Base-by-base conservation (phyloP, 2,797 vertebrate genomes). In the Danio albolineatus region DNA sequence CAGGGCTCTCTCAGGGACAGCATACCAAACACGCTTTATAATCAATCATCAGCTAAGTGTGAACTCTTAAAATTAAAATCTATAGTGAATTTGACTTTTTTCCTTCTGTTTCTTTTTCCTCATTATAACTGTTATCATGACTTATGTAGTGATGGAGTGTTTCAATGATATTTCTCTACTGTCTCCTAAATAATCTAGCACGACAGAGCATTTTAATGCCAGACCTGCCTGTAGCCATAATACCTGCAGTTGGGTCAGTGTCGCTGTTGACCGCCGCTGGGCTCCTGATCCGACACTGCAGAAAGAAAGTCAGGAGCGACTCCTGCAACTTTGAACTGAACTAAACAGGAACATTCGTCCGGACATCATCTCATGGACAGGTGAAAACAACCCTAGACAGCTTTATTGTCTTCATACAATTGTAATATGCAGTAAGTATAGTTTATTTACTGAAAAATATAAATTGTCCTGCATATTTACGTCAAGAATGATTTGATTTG, bases 261-360 rank as follows among this genome's bases (percentile, higher is more conserved):
- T 80, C 80, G 0, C 48, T 85, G n/a, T 17, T 82, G 77, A 73
- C 80, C 1, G 49, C 41, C 38, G 48, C 57, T 10, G 54, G 12
- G 10, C 19, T 80, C 36, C 21, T 82, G 39, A 44, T 80, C 8
- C 67, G 48, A 43, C 13, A 62, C 44, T 69, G 44, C 46, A 70
- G 69, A 48, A 77, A 39, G 36, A 39, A 70, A 67, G 13, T 9
- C 41, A 59, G 9, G n/a, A 41, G 14, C 16, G 0, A 1, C 19
- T 57, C 73, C n/a, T 2, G 2, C 36, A 21, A 59, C 43, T 14
- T 54, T n/a, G 0, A 14, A 16, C 5, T 57, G 9, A 38, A 10
- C 19, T 53, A 62, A 56, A 70, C 19, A 59, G 44, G 39, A 62
- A n/a, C 8, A 41, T 41, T n/a, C 38, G 10, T 5, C 38, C 39